phyloP scores from a whole-genome alignment of 1,140 invertebrate genomes.

The Drosophila bocqueti region DNA sequence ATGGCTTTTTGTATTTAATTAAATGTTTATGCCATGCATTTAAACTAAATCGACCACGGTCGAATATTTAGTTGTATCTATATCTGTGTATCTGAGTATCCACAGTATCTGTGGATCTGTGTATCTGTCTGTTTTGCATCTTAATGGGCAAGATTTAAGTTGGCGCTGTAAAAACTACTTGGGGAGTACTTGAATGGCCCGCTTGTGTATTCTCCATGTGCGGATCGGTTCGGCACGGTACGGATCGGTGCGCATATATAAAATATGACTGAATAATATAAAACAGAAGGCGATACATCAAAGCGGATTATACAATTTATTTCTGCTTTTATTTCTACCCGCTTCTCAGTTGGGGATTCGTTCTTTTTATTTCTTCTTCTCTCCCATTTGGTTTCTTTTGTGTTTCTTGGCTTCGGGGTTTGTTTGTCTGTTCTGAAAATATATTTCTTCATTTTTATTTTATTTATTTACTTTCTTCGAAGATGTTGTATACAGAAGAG shows the following conservation, averaged over 20 bases:
- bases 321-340: conserved; percentile 71
- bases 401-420: conserved; percentile 33
- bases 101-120: conserved; percentile 1
- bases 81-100: conserved; percentile 9
- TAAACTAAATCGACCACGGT: conserved; percentile 52
- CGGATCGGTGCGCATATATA: conserved; percentile 53
- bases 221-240: conserved; percentile 14
- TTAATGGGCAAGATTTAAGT: conserved; percentile 50
- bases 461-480: conserved; percentile 75
- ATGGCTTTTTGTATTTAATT: conserved; percentile 60
- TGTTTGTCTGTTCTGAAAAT: conserved; percentile 53
- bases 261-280: conserved; percentile 80
- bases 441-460: conserved; percentile 80
- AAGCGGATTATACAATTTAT: conserved; percentile 82
- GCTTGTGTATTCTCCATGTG: conserved; percentile 42
- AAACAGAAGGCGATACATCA: conserved; percentile 81
- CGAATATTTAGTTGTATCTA: conserved; percentile 14
- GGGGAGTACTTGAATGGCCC: conserved; percentile 51
- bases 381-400: conserved; percentile 24
- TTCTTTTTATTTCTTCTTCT: conserved; percentile 21
- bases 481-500: conserved; percentile 59
- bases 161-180: conserved; percentile 53
- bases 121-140: conserved; percentile 40
- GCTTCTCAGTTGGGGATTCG: conserved; percentile 42
- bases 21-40: conserved; percentile 75